phyloP scores from a whole-genome alignment of 2,113 vertebrate genomes.

The Montifringilla adamsi region DNA sequence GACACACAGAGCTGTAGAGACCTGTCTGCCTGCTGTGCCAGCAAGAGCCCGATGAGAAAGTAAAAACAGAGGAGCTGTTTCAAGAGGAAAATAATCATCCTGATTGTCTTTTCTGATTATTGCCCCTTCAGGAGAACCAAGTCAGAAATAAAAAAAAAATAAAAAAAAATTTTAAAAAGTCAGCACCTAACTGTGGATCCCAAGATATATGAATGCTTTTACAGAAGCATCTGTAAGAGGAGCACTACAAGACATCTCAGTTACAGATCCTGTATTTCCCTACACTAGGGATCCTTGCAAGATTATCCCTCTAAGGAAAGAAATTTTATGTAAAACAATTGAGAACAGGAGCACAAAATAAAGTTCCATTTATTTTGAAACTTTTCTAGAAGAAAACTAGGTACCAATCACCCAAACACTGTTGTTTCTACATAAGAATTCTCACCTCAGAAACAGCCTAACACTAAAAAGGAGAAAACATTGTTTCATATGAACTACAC shows the following conservation, averaged over 20 bases:
- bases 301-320: neutral
- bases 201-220: neutral
- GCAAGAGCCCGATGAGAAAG: neutral
- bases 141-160: fast-evolving
- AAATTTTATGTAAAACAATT: neutral
- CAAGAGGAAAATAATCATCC: neutral
- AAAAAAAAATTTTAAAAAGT: neutral
- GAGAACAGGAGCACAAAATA: neutral
- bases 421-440: neutral
- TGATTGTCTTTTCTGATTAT: neutral
- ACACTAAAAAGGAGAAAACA: neutral
- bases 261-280: neutral
- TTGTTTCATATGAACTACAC: neutral
- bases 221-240: neutral
- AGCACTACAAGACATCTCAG: neutral
- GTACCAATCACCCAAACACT: neutral
- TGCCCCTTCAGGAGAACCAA: neutral
- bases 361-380: neutral
- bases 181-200: neutral
- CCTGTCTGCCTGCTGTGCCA: neutral
- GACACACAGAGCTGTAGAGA: neutral
- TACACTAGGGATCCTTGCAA: neutral
- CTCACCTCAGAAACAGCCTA: neutral
- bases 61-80: neutral
- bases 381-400: neutral